These are phyloP conservation scores for Drosophila pseudotalamancana DNA, from an alignment of 2,888 invertebrate species.

Conservation along the genomic window DNA sequence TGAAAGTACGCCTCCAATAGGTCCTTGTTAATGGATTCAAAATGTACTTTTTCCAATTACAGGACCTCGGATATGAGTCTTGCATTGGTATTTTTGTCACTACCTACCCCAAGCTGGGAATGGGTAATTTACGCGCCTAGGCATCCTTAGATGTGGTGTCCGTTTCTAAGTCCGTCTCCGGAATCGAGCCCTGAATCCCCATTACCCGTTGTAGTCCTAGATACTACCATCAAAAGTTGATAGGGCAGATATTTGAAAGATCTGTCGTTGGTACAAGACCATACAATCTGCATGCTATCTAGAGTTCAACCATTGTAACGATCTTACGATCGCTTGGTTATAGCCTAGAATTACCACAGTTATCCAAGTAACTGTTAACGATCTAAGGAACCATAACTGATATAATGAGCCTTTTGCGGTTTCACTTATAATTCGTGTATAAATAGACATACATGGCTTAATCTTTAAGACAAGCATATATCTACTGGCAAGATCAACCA, in stretches of 20 bases:
- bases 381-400: conserved; percentile 45
- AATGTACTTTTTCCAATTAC: no score
- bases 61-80: conserved; percentile 52
- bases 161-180: conserved; percentile 89
- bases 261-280: no score
- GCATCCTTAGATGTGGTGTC: conserved; percentile 87
- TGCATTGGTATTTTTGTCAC: conserved; percentile 88
- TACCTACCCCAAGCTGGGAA: conserved; percentile 83
- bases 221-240: conserved; percentile 87
- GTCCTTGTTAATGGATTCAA: conserved; percentile 55
- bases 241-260: no score
- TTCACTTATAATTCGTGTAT: no score
- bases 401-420: no score
- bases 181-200: conserved; percentile 89
- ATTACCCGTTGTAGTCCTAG: conserved; percentile 89
- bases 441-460: no score
- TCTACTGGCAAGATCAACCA: no score
- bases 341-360: conserved; percentile 40
- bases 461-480: no score
- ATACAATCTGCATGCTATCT: no score
- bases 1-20: conserved; percentile 55
- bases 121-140: no score
- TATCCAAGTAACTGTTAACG: no score
- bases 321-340: conserved; percentile 46
- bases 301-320: no score